Evolutionary conservation across 2,888 invertebrate genomes (phyloP), one percentile per base, ranked within the genome.

Genomic region (Pheosia gnoma): DNA sequence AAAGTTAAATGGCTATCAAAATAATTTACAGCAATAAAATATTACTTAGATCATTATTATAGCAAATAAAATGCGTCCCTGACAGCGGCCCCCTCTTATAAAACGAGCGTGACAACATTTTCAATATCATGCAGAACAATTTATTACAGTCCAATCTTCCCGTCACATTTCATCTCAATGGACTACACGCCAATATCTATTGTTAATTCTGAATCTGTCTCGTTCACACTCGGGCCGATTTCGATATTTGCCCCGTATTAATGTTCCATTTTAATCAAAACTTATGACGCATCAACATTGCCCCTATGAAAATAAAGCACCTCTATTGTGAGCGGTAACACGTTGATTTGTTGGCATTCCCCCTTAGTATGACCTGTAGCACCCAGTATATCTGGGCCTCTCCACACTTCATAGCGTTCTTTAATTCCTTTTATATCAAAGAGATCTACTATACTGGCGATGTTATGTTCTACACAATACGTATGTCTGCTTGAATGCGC

Each of bases 241-340:
- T 83, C 79, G 80, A 83, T 81, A 81, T 77, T 81, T 77, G 82
- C 84, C 85, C 83, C 75, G 77, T 77, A 82, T 83, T 85, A 90
- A 88, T 85, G 88, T 83, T 82, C 87, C 83, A 80, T 87, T 90
- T 88, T 89, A 91, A 93, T 93, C 91, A 91, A 92, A 92, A 92
- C 81, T 88, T 91, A 90, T 92, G 91, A 92, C 88, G 86, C 89
- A 84, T 87, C 87, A 83, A 75, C 78, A 70, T 81, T 78, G 85
- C 87, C 86, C 83, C 82, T 80, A 80, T 75, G 75, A 80, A 77
- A 77, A 80, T 78, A 84, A 80, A 84, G 81, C 78, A 66, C 66
- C 72, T 76, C 80, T 80, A 83, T 84, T 80, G 82, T 82, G 76
- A 71, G 75, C 74, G 73, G 73, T 81, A 80, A 86, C 82, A 76